A percentile compares a stretch with the other conserved stretches of the same genome.
These are phyloP conservation scores for Hyles vespertilio DNA, from an alignment of 1,140 invertebrate genomes.

Conservation along the genomic window DNA sequence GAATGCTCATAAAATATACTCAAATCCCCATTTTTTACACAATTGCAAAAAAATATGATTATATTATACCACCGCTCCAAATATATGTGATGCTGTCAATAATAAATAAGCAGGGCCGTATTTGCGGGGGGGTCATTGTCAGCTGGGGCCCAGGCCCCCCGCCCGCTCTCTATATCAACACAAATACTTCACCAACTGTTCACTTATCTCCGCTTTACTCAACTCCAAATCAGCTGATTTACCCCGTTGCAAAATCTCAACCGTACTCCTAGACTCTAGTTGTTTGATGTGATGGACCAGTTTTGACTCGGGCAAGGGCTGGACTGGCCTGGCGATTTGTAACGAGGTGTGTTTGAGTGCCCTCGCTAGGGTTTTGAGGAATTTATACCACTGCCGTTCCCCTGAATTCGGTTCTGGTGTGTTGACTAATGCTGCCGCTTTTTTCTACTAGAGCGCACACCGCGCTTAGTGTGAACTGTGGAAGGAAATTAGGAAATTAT, in stretches of 20 bases:
- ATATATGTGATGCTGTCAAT: no score
- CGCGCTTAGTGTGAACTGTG: constrained; percentile 54
- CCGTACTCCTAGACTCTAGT: constrained; percentile 50
- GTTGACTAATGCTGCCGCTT: constrained; percentile 45
- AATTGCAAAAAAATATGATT: no score
- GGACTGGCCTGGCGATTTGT: constrained; percentile 33
- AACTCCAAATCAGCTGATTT: constrained; percentile 50
- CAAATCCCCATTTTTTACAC: no score
- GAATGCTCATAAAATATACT: no score
- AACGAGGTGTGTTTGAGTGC: constrained; percentile 49
- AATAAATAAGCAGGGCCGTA: no score
- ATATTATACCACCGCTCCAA: no score
- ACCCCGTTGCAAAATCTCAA: constrained; percentile 61
- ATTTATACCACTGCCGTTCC: constrained; percentile 64
- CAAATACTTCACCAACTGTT: constrained; percentile 50
- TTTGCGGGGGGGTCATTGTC: no score
- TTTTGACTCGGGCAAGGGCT: constrained; percentile 38
- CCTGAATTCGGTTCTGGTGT: constrained; percentile 55
- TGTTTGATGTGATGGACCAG: constrained; percentile 46
- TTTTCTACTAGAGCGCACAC: constrained; percentile 53
- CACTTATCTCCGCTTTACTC: constrained; percentile 45
- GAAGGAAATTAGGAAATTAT: constrained; percentile 8
- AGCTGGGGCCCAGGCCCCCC: constrained; percentile 3
- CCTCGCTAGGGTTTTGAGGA: constrained; percentile 55
- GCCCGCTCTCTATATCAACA: constrained; percentile 39